Base-by-base conservation (phyloP, 2,113 vertebrate species). In the Rhipidura dahli region DNA sequence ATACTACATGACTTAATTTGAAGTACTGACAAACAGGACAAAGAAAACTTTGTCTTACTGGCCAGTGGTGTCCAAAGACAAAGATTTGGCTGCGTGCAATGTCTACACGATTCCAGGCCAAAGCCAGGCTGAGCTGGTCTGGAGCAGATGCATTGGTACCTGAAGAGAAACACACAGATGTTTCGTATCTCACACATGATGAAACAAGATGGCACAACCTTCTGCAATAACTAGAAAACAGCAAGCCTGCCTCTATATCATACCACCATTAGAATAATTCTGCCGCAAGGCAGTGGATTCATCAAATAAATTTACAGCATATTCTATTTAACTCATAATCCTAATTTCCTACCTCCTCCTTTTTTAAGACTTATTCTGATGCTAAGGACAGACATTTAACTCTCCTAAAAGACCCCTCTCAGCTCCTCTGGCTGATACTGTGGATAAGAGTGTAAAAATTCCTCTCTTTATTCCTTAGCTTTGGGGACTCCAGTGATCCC, bases 51-150 rank as follows among this genome's bases (percentile, higher is more conserved):
- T 42, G n/a, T 53, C 96, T 99, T 97, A 99, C 99, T 94, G 99
- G 99, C 98, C 99, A 99, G 89, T 99, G 99, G 90, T 99, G 99
- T 72, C 99, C 99, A 2, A 99, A 99, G 75, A 99, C 98, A 95
- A 99, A 99, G 96, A 99, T 99, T 75, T 99, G 99, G 96, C 99
- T 99, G 63, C 99, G 98, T 51, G 99, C 99, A 42, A 99, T 99
- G 68, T 99, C 99, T 45, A 99, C 99, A n/a, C 99, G 98, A 95
- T 99, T 99, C 99, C 99, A 99, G 79, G 99, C 99, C 97, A 99
- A 97, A 59, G 99, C 99, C 98, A 99, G 96, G 68, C 99, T 99
- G 83, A 99, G 98, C 97, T 99, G 99, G 94, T 99, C 99, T 7
- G 99, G 98, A 20, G 99, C 99, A 1, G 99, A 99, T 3, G 98